phyloP scores from a whole-genome alignment of 2,888 invertebrate genomes.

The Eledona agricola region DNA sequence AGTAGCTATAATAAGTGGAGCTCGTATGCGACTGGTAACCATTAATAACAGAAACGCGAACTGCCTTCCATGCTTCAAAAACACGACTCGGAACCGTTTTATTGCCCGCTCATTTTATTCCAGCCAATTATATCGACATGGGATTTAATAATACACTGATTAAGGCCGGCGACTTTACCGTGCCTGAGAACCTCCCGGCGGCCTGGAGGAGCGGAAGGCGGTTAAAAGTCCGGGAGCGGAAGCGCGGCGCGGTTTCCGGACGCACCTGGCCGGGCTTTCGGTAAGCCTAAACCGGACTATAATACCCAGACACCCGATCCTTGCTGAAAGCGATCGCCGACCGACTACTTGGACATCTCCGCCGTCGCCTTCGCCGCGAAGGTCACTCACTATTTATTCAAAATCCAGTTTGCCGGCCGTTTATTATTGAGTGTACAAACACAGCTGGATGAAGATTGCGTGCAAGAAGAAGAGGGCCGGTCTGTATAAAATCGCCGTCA shows the following conservation, averaged over 20 bases:
- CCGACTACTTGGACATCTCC: no score
- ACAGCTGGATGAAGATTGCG: conserved; percentile 51
- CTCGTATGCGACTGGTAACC: conserved; percentile 38
- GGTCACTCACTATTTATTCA: conserved; percentile 52
- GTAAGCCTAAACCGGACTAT: conserved; percentile 17
- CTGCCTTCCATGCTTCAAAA: conserved; percentile 34
- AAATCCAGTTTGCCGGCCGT: conserved; percentile 51
- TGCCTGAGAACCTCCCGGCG: conserved; percentile 47
- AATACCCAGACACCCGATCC: conserved; percentile 16
- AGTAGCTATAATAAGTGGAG: conserved; percentile 39
- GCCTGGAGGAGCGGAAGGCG: no score
- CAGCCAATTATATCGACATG: conserved; percentile 44
- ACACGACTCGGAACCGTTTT: conserved; percentile 39
- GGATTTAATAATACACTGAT: conserved; percentile 48
- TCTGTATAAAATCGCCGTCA: conserved; percentile 30
- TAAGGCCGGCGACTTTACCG: conserved; percentile 39
- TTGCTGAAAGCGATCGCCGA: conserved; percentile 19
- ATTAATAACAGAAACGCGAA: conserved; percentile 41
- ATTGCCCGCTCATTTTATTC: conserved; percentile 45
- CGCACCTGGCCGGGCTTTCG: conserved; percentile 38
- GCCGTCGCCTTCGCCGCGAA: conserved; percentile 26
- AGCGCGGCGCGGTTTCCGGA: conserved; percentile 17
- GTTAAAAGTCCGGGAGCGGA: no score
- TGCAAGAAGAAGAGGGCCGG: conserved; percentile 23
- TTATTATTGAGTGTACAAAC: conserved; percentile 45